Conservation (phyloP, 1,140 invertebrate species). For the Hylaeus volcanicus region DNA sequence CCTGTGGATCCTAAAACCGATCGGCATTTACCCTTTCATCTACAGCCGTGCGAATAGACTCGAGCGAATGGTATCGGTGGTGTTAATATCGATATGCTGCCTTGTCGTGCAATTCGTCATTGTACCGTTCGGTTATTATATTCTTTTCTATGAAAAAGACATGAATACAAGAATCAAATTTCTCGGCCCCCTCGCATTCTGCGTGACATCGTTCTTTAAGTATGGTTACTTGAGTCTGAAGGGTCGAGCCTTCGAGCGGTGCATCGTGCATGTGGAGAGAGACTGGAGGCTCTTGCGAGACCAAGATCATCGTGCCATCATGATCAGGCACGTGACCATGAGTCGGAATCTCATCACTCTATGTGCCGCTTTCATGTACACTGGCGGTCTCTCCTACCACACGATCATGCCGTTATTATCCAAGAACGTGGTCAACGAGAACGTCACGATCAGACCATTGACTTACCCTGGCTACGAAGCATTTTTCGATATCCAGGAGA, state of each 20-base stretch:
- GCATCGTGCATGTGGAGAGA: constrained; percentile 38
- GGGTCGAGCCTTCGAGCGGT: constrained; percentile 26
- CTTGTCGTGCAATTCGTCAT: constrained; percentile 39
- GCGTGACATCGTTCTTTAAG: constrained; percentile 36
- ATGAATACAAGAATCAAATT: constrained; percentile 30
- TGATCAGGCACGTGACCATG: constrained; percentile 37
- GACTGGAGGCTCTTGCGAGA: constrained; percentile 42
- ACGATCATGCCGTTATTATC: constrained; percentile 18
- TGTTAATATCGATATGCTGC: constrained; percentile 14
- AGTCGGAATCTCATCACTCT: constrained; percentile 21
- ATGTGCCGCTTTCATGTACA: constrained; percentile 27
- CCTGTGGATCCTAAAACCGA: constrained; percentile 52
- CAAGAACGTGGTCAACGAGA: neutral
- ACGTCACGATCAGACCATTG: constrained; percentile 23
- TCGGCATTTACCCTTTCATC: constrained; percentile 62
- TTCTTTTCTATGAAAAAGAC: constrained; percentile 40
- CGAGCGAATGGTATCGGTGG: neutral
- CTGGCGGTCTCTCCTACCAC: constrained; percentile 41
- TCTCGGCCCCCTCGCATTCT: constrained; percentile 41
- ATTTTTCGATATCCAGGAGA: constrained; percentile 58
- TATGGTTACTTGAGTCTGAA: constrained; percentile 27
- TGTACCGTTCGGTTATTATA: constrained; percentile 29
- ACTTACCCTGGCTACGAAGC: constrained; percentile 64
- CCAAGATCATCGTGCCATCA: neutral
- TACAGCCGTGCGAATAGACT: neutral